phyloP scores from a whole-genome alignment of 2,797 vertebrate species.

The Vultur gryphus region DNA sequence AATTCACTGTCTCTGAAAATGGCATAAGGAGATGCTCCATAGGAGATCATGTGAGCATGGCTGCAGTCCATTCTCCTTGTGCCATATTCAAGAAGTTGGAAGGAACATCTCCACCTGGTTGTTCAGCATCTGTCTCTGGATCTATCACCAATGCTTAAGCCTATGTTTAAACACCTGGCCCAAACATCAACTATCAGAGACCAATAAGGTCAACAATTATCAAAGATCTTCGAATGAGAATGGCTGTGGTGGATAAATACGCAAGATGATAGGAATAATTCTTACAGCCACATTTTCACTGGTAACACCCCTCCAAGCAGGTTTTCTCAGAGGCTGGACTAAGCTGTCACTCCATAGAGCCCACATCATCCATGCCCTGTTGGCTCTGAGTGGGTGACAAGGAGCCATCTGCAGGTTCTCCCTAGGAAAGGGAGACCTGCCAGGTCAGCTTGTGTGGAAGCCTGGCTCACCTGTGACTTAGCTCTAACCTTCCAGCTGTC shows the following conservation, averaged over 20 bases:
- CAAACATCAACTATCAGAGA: not conserved
- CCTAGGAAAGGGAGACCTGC: not conserved
- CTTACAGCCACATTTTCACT: not conserved
- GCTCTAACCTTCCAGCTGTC: constrained; percentile 4
- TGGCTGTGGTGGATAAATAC: not conserved
- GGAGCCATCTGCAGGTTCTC: not conserved
- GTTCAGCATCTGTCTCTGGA: not conserved
- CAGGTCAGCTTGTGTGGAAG: not conserved
- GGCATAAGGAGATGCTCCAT: not conserved
- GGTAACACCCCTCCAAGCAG: not conserved
- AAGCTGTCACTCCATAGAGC: not conserved
- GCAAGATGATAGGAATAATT: not conserved
- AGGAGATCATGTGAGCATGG: accelerated
- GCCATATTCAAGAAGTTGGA: not conserved
- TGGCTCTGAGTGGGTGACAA: not conserved
- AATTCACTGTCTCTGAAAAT: not conserved
- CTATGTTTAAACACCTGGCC: not conserved
- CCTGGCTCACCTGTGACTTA: not conserved
- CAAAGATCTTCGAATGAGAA: not conserved
- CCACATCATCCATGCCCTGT: not conserved
- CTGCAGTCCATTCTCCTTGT: not conserved
- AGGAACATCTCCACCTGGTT: not conserved
- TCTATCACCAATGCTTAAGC: not conserved
- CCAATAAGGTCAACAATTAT: not conserved
- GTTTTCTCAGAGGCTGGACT: not conserved